Evolutionary conservation across 2,888 invertebrate species (phyloP).

Genomic region (Schizaphis graminum): DNA sequence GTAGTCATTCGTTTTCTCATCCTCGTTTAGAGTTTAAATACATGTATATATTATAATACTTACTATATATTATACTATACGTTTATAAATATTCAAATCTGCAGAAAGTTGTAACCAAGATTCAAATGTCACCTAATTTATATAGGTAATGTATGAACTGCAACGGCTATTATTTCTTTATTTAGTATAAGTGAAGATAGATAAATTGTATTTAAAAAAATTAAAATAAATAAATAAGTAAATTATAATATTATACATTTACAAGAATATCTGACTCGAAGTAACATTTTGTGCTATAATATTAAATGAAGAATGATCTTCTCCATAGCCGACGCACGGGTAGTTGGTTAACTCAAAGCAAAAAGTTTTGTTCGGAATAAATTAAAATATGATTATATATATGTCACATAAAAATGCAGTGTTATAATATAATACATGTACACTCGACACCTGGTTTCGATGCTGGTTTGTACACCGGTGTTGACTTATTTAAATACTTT

Average conservation of each 20-base stretch:
- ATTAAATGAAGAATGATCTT: neutral
- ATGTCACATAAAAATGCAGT: neutral
- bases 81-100: neutral
- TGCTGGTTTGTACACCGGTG: neutral
- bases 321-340: neutral
- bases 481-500: neutral
- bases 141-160: slow-evolving; percentile 17
- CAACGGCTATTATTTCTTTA: neutral
- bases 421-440: neutral
- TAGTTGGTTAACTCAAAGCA: neutral
- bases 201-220: neutral
- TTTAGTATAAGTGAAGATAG: neutral
- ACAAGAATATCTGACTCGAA: neutral
- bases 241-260: neutral
- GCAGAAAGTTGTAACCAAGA: neutral
- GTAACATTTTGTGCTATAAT: neutral
- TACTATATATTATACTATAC: neutral
- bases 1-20: neutral
- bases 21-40: neutral
- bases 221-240: neutral
- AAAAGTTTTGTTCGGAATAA: neutral
- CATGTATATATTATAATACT: neutral
- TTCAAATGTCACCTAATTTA: neutral
- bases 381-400: neutral
- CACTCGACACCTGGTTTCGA: neutral